A percentile compares a stretch with the other conserved stretches of the same genome.
These are phyloP conservation scores for Teleogryllus occipitalis DNA, from an alignment of 1,140 invertebrate species.

Conservation along the genomic window DNA sequence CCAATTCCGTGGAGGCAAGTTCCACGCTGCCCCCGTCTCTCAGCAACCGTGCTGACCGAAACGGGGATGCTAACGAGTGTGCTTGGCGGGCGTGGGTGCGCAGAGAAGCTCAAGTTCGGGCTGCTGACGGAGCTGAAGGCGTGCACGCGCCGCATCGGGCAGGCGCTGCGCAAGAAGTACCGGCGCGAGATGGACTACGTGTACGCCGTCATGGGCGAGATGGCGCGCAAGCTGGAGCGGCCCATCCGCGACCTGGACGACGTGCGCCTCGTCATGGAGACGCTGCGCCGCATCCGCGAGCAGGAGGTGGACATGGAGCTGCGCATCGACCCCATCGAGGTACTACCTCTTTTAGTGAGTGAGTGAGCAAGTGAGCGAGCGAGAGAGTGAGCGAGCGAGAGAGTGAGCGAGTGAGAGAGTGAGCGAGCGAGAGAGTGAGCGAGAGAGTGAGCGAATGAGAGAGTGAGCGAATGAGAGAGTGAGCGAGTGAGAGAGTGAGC, in stretches of 20 bases:
- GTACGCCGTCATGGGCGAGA: constrained; percentile 84
- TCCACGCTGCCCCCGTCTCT: too few relatives aligned
- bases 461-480: too few relatives aligned
- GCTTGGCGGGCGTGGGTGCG: constrained; percentile 30
- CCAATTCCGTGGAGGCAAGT: too few relatives aligned
- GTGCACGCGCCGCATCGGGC: constrained; percentile 69
- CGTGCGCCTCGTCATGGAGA: constrained; percentile 87
- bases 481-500: too few relatives aligned
- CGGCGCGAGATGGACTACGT: constrained; percentile 91
- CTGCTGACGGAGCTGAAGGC: constrained; percentile 75
- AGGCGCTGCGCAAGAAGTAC: constrained; percentile 87
- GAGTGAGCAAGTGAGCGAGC: too few relatives aligned
- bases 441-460: too few relatives aligned
- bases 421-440: too few relatives aligned
- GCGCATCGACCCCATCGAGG: constrained; percentile 86
- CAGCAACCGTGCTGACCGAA: too few relatives aligned
- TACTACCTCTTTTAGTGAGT: too few relatives aligned
- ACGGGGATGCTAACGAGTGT: too few relatives aligned
- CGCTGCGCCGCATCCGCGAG: constrained; percentile 83
- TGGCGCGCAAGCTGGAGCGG: constrained; percentile 77
- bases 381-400: too few relatives aligned
- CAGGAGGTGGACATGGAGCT: constrained; percentile 94
- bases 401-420: too few relatives aligned
- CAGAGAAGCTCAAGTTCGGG: constrained; percentile 79
- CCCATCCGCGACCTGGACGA: constrained; percentile 88